Evolutionary conservation across 2,797 vertebrate genomes (phyloP), one percentile per base, ranked within the genome.

Genomic region (Gymnothorax reevesii): DNA sequence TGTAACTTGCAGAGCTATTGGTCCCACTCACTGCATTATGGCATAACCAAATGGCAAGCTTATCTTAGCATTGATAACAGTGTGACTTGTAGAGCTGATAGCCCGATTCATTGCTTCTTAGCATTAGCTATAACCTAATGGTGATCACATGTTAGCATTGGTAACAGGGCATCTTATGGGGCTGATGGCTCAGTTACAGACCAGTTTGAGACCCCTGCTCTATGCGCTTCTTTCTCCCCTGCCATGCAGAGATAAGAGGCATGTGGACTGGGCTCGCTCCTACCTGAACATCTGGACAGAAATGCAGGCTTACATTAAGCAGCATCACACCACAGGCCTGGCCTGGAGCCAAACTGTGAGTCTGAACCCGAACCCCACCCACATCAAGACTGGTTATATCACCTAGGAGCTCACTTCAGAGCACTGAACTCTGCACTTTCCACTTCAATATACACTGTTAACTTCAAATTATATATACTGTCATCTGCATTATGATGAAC

Each of bases 211-310:
- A 42, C 33, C 33, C 33, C 33, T 42, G 33, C 33, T 42, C 7
- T 8, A 59, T 59, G 1, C 1, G 15, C 1, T 59, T 8, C 7
- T 33, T 59, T 57, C 55, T 83, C 33, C 1, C 13, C 4, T 80
- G 59, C 54, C 54, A 85, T 82, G 22, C 92, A 99, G 98, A n/a
- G 98, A 99, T 89, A 90, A 94, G 79, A 96, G 96, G 49, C 99
- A 99, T 6, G 97, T 98, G 86, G 98, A 99, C 87, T 99, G 99
- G 99, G 99, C 99, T 86, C 97, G 95, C 86, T 97, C 98, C 0
- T 99, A 99, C 87, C 93, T 99, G 92, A 97, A 94, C 57, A 97
- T 99, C 93, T 99, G 99, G 99, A 97, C 94, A 13, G 97, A 99
- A 83, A 94, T 99, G 92, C 99, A 99, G 93, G 92, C 93, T 22